Evolutionary conservation across 2,888 invertebrate genomes (phyloP).

Genomic region (Heliconius sara): DNA sequence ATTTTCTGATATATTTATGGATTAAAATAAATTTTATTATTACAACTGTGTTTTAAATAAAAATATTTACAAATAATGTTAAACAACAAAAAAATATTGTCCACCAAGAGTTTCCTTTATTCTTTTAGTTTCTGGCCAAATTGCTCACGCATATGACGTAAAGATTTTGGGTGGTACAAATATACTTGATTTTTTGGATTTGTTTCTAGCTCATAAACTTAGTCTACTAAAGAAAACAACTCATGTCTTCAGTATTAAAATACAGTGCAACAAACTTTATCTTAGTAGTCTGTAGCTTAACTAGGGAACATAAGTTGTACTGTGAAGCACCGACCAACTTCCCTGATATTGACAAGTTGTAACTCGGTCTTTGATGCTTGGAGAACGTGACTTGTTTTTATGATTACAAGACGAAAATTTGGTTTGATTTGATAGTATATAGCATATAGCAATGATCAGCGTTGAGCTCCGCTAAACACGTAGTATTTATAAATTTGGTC

Average conservation of each 20-base stretch:
- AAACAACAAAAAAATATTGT: too few relatives aligned
- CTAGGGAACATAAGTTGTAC: slow-evolving; percentile 33
- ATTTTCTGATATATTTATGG: too few relatives aligned
- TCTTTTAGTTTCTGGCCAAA: too few relatives aligned
- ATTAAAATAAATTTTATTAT: too few relatives aligned
- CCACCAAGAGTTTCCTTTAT: too few relatives aligned
- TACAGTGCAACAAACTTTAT: slow-evolving; percentile 21
- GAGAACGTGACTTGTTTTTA: slow-evolving; percentile 5
- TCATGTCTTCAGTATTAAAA: slow-evolving; percentile 1
- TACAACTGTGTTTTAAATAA: too few relatives aligned
- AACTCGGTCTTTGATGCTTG: slow-evolving; percentile 13
- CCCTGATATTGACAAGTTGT: slow-evolving; percentile 27
- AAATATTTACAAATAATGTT: too few relatives aligned
- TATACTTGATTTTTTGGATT: neutral
- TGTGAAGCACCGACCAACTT: slow-evolving; percentile 30
- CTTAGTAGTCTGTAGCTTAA: slow-evolving; percentile 26
- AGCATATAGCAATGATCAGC: neutral
- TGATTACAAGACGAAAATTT: neutral
- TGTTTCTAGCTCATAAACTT: neutral
- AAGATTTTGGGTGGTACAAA: too few relatives aligned
- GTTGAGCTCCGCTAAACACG: neutral
- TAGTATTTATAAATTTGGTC: neutral
- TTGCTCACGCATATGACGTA: too few relatives aligned
- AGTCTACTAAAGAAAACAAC: neutral
- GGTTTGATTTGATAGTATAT: neutral